These are phyloP conservation scores for Paramormyrops hopkinsi DNA, from an alignment of 2,797 vertebrate species.

Conservation along the genomic window DNA sequence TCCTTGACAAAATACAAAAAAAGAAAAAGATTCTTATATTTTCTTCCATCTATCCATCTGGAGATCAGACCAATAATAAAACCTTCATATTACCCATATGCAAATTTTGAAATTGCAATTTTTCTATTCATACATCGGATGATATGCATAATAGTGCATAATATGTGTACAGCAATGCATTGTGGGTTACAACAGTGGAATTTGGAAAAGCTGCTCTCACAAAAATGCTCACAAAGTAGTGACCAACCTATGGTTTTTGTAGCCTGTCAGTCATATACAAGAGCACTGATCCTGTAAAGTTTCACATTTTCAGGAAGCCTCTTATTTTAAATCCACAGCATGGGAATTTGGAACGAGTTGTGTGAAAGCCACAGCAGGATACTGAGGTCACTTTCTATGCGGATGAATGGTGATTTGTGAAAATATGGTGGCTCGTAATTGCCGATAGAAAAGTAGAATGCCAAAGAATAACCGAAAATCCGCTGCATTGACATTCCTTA, in stretches of 20 bases:
- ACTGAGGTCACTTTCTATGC: neutral
- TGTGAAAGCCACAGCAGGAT: slow-evolving; percentile 8
- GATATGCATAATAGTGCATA: neutral
- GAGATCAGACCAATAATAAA: neutral
- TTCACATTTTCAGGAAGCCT: neutral
- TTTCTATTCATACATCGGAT: neutral
- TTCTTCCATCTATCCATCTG: neutral
- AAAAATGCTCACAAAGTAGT: neutral
- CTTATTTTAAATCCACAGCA: neutral
- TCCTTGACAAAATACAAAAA: neutral
- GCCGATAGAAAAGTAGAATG: neutral
- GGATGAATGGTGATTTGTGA: slow-evolving; percentile 6
- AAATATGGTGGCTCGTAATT: neutral
- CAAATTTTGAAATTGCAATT: neutral
- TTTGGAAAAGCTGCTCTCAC: neutral
- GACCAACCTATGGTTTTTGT: neutral
- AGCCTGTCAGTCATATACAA: neutral
- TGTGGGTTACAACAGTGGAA: neutral
- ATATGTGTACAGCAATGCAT: neutral
- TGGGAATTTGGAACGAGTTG: neutral
- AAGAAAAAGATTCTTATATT: neutral
- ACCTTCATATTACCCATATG: neutral
- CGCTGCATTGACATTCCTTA: neutral
- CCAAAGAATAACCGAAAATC: neutral
- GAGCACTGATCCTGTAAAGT: neutral